These are phyloP conservation scores for Agrochola litura DNA, from an alignment of 2,888 invertebrate species.

Conservation along the genomic window DNA sequence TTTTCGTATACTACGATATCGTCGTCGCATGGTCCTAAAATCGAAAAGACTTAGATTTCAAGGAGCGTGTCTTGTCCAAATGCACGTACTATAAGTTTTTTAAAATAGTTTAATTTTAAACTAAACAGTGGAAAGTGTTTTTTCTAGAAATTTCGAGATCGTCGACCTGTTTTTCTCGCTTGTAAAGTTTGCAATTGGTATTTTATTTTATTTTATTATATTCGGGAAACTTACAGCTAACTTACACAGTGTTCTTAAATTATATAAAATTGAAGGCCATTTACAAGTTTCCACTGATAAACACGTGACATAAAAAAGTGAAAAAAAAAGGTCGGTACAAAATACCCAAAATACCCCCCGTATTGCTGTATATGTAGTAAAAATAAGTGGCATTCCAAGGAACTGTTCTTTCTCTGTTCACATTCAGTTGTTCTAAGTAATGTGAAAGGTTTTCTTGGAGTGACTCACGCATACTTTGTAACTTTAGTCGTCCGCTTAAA, in stretches of 20 bases:
- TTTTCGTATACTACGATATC: conserved; percentile 21
- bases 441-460: background rate
- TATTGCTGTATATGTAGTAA: conserved; percentile 35
- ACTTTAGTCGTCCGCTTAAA: background rate
- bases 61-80: background rate
- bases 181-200: conserved; percentile 23
- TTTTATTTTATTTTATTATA: too few relatives aligned
- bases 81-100: background rate
- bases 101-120: conserved; percentile 26
- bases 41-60: conserved; percentile 16
- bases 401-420: conserved; percentile 2
- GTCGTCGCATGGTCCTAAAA: conserved; percentile 14
- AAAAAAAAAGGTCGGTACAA: too few relatives aligned
- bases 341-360: too few relatives aligned
- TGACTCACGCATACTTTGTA: background rate
- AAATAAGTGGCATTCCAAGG: conserved; percentile 22
- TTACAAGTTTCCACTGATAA: too few relatives aligned
- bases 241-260: too few relatives aligned
- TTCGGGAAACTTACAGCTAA: too few relatives aligned
- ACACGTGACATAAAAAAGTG: too few relatives aligned
- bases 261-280: too few relatives aligned
- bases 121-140: conserved; percentile 22
- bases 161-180: conserved; percentile 25
- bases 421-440: conserved; percentile 19
- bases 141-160: conserved; percentile 16